Conservation (phyloP, 2,797 vertebrate species). For the Propithecus deckenii region DNA sequence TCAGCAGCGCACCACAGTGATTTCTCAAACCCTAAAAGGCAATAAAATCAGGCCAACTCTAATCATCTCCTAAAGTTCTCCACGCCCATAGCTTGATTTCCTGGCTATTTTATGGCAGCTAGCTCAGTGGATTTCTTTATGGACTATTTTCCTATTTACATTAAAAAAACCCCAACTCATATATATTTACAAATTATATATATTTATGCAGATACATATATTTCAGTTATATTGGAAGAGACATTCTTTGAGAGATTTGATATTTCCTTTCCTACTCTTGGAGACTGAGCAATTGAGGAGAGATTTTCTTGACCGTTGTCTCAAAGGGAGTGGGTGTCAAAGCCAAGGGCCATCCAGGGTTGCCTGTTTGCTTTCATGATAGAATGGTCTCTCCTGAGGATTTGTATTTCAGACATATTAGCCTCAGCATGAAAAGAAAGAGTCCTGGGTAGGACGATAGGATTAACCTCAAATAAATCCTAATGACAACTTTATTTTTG, state of each 20-base stretch:
- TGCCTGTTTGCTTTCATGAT: neutral
- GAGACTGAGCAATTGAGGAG: neutral
- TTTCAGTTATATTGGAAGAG: neutral
- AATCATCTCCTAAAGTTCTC: neutral
- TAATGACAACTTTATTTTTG: neutral
- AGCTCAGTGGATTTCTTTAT: neutral
- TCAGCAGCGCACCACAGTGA: neutral
- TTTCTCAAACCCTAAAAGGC: neutral
- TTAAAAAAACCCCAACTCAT: neutral
- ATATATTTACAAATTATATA: neutral
- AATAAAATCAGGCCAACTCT: neutral
- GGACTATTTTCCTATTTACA: neutral
- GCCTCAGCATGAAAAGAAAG: neutral
- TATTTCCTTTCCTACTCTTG: neutral
- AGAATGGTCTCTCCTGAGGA: neutral
- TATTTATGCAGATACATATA: neutral
- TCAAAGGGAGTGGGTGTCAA: neutral
- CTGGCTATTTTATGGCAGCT: neutral
- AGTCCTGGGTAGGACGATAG: neutral
- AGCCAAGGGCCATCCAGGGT: neutral
- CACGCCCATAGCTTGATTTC: neutral
- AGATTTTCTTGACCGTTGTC: neutral
- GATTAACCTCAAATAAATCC: neutral
- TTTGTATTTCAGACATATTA: neutral
- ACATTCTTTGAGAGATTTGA: neutral